Base-by-base conservation (phyloP, 2,113 vertebrate species). In the Potamarius usumacintae region DNA sequence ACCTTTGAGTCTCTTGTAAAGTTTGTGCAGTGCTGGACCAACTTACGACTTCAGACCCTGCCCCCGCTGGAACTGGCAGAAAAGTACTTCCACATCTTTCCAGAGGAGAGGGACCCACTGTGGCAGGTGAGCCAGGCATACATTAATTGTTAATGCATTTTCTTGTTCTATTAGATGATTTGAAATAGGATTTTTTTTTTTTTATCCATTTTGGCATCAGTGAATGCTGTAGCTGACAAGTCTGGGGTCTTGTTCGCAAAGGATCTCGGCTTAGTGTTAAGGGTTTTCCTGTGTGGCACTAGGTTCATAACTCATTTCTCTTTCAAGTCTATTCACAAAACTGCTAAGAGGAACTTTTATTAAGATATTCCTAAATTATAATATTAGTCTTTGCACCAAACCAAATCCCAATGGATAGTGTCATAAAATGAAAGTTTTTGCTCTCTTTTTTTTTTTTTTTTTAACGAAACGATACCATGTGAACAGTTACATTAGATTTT, bases 21-120 rank as follows among this genome's bases (percentile, higher is more conserved):
- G 92, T 99, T 99, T 79, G 97, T 99, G 87, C 97, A 99, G 94
- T 99, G 98, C 91, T 99, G 98, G 98, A 99, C 98, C 60, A 97
- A 97, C 91, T 96, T 99, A 88, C 95, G 93, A 74, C 94, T 99
- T 57, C 97, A 98, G 93, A 99, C 98, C 0, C 87, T 99, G 89
- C 98, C 98, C 34, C 98, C 98, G 0, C 93, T 97, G 72, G 95
- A 95, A 4, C 96, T 99, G 1, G 98, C 97, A 5, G 96, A 93
- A 42, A 99, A 97, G 91, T 99, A 99, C 94, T 99, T 99, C 91
- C 96, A 98, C 92, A 97, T 97, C 90, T 99, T 99, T 92, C 97
- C 98, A 1, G 96, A 98, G 90, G 98, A 99, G 92, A 96, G 95
- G 93, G 96, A 98, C 87, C 98, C 98, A 0, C 94, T 99, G 82